These are phyloP conservation scores for Eupleurogrammus muticus DNA, from an alignment of 2,797 vertebrate genomes.

Conservation along the genomic window DNA sequence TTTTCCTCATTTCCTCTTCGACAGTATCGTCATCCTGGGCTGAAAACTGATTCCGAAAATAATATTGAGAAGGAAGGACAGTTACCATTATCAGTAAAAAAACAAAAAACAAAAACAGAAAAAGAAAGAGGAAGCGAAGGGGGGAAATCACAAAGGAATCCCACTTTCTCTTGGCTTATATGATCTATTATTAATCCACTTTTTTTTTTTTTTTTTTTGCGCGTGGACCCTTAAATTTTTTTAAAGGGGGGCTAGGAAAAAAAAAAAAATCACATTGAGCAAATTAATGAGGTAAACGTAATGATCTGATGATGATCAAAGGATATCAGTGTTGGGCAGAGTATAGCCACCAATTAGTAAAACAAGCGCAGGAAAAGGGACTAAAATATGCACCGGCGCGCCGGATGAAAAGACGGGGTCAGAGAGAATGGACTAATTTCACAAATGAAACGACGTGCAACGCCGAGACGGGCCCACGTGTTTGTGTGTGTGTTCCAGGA, in stretches of 20 bases:
- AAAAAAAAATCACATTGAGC: slow-evolving; percentile 73
- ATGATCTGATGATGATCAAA: slow-evolving; percentile 90
- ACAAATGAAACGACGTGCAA: slow-evolving; percentile 81
- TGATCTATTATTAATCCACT: slow-evolving; percentile 87
- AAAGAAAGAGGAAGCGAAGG: slow-evolving; percentile 33
- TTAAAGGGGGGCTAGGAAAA: too few species aligned
- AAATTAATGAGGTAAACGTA: slow-evolving; percentile 91
- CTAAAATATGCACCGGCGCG: slow-evolving; percentile 83
- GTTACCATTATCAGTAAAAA: too few species aligned
- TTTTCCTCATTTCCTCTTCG: too few species aligned
- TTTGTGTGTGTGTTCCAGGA: slow-evolving; percentile 53
- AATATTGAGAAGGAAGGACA: too few species aligned
- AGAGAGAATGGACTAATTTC: slow-evolving; percentile 86
- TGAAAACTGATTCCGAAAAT: too few species aligned
- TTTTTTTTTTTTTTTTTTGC: too few species aligned
- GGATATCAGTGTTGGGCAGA: slow-evolving; percentile 86
- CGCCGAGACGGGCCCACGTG: slow-evolving; percentile 52
- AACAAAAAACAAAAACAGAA: slow-evolving; percentile 28
- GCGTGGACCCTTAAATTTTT: slow-evolving; percentile 75
- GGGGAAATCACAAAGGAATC: slow-evolving; percentile 77
- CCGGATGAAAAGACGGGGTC: slow-evolving; percentile 87
- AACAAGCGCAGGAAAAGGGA: slow-evolving; percentile 85
- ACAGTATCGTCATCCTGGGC: too few species aligned
- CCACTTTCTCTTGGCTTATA: slow-evolving; percentile 76
- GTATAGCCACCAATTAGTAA: slow-evolving; percentile 89